Evolutionary conservation across 2,888 invertebrate species (phyloP).

Genomic region (Tricholauxania praeusta): DNA sequence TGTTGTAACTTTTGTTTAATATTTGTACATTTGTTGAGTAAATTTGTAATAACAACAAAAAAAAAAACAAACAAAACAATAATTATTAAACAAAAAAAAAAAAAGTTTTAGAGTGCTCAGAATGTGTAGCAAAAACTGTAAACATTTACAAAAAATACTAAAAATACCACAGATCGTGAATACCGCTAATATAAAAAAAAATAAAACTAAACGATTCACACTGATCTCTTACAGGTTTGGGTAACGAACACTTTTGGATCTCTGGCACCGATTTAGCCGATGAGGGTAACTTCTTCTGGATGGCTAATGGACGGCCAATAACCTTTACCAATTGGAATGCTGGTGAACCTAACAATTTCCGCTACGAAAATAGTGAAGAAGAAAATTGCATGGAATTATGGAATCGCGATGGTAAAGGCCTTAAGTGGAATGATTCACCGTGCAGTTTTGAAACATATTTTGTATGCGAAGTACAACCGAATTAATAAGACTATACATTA

Average conservation of each 20-base stretch:
- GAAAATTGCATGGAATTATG: slow-evolving; percentile 92
- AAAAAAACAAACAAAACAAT: too few species aligned
- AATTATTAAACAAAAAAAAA: background rate
- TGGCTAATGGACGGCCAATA: slow-evolving; percentile 89
- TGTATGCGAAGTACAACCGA: slow-evolving; percentile 83
- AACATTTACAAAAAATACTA: too few species aligned
- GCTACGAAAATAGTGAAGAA: slow-evolving; percentile 89
- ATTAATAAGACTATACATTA: slow-evolving; percentile 43
- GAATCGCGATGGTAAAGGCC: slow-evolving; percentile 90
- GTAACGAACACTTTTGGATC: slow-evolving; percentile 94
- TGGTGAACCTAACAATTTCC: slow-evolving; percentile 93
- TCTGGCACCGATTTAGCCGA: slow-evolving; percentile 92
- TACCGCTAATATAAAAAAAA: too few species aligned
- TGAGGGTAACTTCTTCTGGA: slow-evolving; percentile 93
- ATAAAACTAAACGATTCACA: background rate
- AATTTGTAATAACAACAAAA: too few species aligned
- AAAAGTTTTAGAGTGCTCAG: too few species aligned
- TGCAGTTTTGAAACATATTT: slow-evolving; percentile 94
- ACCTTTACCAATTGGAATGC: slow-evolving; percentile 95
- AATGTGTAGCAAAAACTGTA: too few species aligned
- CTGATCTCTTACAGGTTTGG: slow-evolving; percentile 74
- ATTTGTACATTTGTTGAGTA: too few species aligned
- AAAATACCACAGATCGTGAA: too few species aligned
- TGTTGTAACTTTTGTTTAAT: too few species aligned
- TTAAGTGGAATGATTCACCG: slow-evolving; percentile 94